These are phyloP conservation scores for Tachuris rubrigastra DNA, from an alignment of 2,113 vertebrate species.

Conservation along the genomic window DNA sequence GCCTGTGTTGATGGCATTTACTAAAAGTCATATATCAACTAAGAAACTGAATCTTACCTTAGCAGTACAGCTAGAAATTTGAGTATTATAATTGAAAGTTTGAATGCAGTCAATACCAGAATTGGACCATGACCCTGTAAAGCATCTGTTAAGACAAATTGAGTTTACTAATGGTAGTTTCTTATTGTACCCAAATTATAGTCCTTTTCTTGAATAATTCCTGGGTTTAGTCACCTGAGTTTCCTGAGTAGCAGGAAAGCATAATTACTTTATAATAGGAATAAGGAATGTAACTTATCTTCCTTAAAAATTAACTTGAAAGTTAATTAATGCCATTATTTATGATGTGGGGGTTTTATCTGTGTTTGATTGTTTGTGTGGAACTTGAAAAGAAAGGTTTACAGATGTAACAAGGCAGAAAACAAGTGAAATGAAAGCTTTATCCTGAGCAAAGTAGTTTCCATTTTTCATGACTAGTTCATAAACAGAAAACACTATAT, in stretches of 20 bases:
- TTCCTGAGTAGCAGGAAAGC: neutral
- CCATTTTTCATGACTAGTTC: neutral
- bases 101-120: neutral
- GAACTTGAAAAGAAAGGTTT: neutral
- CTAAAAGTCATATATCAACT: neutral
- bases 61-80: neutral
- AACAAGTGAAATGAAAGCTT: neutral
- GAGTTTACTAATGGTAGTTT: neutral
- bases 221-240: neutral
- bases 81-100: neutral
- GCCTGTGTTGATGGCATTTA: neutral
- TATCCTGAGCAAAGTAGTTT: neutral
- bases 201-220: neutral
- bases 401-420: neutral
- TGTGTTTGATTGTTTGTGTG: neutral
- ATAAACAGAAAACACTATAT: neutral
- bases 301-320: neutral
- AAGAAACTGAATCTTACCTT: neutral
- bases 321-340: neutral
- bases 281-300: neutral
- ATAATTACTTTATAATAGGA: neutral
- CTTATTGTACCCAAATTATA: neutral
- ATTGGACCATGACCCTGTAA: neutral
- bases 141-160: neutral
- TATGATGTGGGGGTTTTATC: neutral